Conservation (phyloP, 2,113 vertebrate genomes). For the Perognathus longimembris region DNA sequence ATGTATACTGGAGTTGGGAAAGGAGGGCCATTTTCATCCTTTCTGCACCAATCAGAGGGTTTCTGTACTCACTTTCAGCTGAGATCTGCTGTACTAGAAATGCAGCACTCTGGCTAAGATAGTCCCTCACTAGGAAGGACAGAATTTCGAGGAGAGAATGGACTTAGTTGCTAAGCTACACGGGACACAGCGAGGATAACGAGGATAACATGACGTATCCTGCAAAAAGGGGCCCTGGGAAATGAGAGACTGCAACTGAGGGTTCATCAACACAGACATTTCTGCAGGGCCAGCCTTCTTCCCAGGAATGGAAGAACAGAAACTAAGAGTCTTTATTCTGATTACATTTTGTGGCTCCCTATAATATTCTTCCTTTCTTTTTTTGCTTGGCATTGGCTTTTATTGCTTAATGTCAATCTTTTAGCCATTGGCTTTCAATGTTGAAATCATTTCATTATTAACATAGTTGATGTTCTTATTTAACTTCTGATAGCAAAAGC, state of each 20-base stretch:
- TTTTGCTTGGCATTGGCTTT: slow-evolving; percentile 14
- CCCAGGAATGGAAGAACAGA: background rate
- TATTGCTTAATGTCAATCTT: background rate
- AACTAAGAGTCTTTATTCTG: background rate
- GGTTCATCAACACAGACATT: fast-evolving
- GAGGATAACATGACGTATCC: too few relatives aligned
- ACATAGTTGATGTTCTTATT: background rate
- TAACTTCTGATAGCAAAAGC: background rate
- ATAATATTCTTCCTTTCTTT: too few relatives aligned
- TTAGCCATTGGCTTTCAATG: background rate
- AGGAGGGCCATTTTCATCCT: background rate
- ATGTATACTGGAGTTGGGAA: background rate
- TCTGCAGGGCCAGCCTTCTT: too few relatives aligned
- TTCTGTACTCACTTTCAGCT: background rate
- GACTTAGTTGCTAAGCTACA: background rate
- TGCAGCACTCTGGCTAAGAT: background rate
- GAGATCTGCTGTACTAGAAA: background rate
- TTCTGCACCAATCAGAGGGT: background rate
- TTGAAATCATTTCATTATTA: background rate
- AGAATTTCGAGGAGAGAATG: background rate
- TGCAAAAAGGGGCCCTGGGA: background rate
- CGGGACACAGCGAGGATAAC: too few relatives aligned
- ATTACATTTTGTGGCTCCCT: background rate
- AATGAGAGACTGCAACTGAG: too few relatives aligned
- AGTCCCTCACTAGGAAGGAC: background rate